Evolutionary conservation across 2,797 vertebrate genomes (phyloP).

Genomic region (Catharus ustulatus): DNA sequence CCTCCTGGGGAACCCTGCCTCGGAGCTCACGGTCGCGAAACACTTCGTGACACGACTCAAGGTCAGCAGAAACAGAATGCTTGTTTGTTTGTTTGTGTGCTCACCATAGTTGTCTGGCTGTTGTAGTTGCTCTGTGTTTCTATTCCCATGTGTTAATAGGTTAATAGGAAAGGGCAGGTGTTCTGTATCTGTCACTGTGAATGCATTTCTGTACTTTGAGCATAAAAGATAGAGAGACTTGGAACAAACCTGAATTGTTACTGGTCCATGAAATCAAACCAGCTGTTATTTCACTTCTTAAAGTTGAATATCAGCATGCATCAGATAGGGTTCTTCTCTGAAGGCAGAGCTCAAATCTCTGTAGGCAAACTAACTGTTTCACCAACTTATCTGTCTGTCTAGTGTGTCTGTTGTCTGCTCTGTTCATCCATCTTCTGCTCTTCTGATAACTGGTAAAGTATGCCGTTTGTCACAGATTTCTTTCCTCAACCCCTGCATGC

Average conservation of each 20-base stretch:
- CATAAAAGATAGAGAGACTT: background rate
- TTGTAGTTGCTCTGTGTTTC: background rate
- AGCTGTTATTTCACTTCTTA: background rate
- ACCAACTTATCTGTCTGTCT: slow-evolving; percentile 34
- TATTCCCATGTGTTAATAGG: accelerated
- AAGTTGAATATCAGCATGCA: background rate
- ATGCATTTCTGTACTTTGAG: background rate
- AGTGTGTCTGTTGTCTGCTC: slow-evolving; percentile 24
- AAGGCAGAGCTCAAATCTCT: background rate
- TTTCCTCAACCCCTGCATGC: background rate
- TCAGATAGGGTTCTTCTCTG: background rate
- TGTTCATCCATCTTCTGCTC: slow-evolving; percentile 24
- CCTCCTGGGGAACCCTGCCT: slow-evolving; percentile 89
- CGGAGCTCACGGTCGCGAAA: slow-evolving; percentile 85
- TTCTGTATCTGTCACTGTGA: background rate
- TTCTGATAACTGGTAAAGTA: slow-evolving; percentile 30
- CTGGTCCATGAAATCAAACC: background rate
- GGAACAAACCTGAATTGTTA: background rate
- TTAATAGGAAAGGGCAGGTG: background rate
- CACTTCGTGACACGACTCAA: slow-evolving; percentile 88
- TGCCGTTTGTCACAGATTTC: background rate
- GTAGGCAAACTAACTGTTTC: slow-evolving; percentile 35
- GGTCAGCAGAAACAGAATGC: slow-evolving; percentile 75
- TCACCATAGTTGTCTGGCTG: background rate
- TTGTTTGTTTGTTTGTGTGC: background rate